phyloP scores from a whole-genome alignment of 2,888 invertebrate genomes.

The Margaritifera margaritifera region DNA sequence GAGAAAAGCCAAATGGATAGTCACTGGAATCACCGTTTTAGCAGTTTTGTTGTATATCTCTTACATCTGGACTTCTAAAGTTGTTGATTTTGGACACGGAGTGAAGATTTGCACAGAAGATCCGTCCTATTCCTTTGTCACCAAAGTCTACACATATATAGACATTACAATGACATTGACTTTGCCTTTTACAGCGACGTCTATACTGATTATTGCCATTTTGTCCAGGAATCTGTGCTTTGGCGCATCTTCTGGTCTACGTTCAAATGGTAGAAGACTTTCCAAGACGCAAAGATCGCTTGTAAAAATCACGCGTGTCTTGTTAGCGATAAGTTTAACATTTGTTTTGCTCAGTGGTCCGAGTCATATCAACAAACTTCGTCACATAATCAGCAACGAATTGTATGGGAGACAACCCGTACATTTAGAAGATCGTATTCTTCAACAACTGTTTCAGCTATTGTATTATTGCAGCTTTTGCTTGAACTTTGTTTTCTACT shows the following conservation, averaged over 20 bases:
- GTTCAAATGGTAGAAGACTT: constrained; percentile 30
- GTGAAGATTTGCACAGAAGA: constrained; percentile 38
- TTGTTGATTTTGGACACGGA: constrained; percentile 19
- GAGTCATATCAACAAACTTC: constrained; percentile 52
- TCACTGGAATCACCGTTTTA: constrained; percentile 34
- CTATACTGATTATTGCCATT: constrained; percentile 49
- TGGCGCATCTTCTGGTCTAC: constrained; percentile 16
- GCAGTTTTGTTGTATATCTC: constrained; percentile 38
- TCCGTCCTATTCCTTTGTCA: constrained; percentile 31
- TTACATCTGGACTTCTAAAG: constrained; percentile 43
- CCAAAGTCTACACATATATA: constrained; percentile 44
- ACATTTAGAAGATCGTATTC: constrained; percentile 27
- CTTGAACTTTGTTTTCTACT: constrained; percentile 52
- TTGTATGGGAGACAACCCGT: constrained; percentile 14
- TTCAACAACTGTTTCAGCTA: constrained; percentile 48
- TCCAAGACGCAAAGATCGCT: constrained; percentile 51
- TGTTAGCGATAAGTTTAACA: constrained; percentile 55
- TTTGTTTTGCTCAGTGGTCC: constrained; percentile 54
- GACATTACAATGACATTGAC: constrained; percentile 49
- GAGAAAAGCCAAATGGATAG: constrained; percentile 43
- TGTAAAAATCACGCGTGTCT: constrained; percentile 53
- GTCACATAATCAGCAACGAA: constrained; percentile 36
- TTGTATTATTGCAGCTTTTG: constrained; percentile 53
- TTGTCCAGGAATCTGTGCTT: constrained; percentile 40
- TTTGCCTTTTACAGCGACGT: constrained; percentile 47